Evolutionary conservation across 2,797 vertebrate species (phyloP), one percentile per base, ranked within the genome.

Genomic region (Heterohyrax brucei): DNA sequence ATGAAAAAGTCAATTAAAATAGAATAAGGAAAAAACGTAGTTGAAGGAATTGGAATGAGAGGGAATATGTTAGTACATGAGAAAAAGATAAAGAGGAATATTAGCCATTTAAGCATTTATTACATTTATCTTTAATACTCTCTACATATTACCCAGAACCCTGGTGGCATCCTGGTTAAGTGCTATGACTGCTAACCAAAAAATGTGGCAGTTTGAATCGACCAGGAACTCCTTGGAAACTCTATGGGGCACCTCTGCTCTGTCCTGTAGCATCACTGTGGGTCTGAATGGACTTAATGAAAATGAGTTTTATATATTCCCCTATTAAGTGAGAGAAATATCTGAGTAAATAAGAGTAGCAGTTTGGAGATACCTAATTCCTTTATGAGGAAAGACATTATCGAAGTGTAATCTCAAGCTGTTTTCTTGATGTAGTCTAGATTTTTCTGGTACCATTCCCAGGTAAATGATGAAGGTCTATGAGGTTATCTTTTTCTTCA

Each of bases 1-100:
- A 88, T 89, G 86, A 89, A 91, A 81, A 94, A 84, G 66, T 80
- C 78, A 96, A 96, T 94, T 95, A 95, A 95, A 95, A 91, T 87
- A n/a, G 80, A 90, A 92, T 91, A 92, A 93, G 53, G 59, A 87
- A 94, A 96, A 96, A 95, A 83, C 79, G 26, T 73, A 87, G 19
- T 79, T 76, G 81, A 94, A 86, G 46, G 78, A 95, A 19, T 70
- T 92, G 81, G 78, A 95, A 96, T 89, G 75, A 93, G 87, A 89
- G 50, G 85, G 89, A 82, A 75, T n/a, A 7, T 93, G 46, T 90
- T 28, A 56, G 56, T 66, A 64, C 13, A 66, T 88, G 85, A 95
- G 75, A 89, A 77, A 87, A 95, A 96, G 56, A 73, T 82, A 78
- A 93, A 79, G 85, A 88, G 53, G 89, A 93, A 87, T 75, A 80